Evolutionary conservation across 2,888 invertebrate species (phyloP).

Genomic region (Sphaerophoria taeniata): DNA sequence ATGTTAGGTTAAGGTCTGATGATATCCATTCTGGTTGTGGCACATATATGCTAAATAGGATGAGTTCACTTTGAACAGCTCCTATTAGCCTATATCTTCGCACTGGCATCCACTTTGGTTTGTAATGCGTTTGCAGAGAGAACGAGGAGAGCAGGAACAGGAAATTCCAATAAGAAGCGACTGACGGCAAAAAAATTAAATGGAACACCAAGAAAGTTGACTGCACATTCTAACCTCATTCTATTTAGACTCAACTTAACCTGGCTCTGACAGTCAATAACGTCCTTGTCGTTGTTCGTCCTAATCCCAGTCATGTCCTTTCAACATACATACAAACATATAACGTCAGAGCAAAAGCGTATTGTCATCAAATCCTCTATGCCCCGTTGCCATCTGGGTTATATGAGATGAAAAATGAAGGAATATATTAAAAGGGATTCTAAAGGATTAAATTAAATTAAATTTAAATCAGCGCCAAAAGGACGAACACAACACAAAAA

Average conservation of each 20-base stretch:
- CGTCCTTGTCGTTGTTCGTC: not conserved
- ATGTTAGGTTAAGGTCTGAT: constrained; percentile 70
- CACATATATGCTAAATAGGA: constrained; percentile 68
- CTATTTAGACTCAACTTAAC: constrained; percentile 35
- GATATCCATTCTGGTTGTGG: constrained; percentile 45
- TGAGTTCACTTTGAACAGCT: constrained; percentile 21
- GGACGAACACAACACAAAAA: not conserved
- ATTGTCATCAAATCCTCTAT: constrained; percentile 59
- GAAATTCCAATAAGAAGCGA: constrained; percentile 19
- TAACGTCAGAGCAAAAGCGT: constrained; percentile 54
- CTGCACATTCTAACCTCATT: constrained; percentile 66
- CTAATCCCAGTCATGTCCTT: too few species aligned
- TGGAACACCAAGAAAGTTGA: constrained; percentile 37
- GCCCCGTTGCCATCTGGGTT: constrained; percentile 15
- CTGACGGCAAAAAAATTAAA: constrained; percentile 11
- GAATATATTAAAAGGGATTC: constrained; percentile 56
- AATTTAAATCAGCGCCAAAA: constrained; percentile 55
- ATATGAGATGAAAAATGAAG: constrained; percentile 6
- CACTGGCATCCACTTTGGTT: not conserved
- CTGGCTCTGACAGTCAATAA: constrained; percentile 52
- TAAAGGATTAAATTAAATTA: constrained; percentile 65
- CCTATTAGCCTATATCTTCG: constrained; percentile 61
- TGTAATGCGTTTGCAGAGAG: constrained; percentile 40
- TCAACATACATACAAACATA: not conserved
- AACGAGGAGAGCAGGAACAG: constrained; percentile 14